Base-by-base conservation (phyloP, 2,113 vertebrate species). In the Silurus asotus region DNA sequence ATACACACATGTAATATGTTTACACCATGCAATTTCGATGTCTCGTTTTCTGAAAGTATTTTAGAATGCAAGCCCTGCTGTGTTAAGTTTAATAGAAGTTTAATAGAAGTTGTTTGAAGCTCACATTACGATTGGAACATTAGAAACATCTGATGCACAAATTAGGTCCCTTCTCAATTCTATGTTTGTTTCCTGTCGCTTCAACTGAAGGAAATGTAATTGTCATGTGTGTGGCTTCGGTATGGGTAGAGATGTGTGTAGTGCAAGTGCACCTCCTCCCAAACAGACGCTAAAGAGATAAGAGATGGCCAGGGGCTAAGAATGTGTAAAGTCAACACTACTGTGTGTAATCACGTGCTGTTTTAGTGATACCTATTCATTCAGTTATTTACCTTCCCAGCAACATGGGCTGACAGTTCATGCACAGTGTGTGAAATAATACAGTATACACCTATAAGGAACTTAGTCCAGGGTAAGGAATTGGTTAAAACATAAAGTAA, bases 321-420 rank as follows among this genome's bases (percentile, higher is more conserved):
- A 82, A 85, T 85, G 59, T 76, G 53, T 49, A 85, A 53, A 67
- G 87, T 74, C 85, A 88, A 88, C 87, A 88, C 49, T 62, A 82
- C 51, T 67, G 28, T 85, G 49, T 88, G 83, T n/a, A 25, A 28
- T 56, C 58, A 25, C 37, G 13, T 78, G 62, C 77, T 84, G 82
- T 84, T 84, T 80, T 74, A 74, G 56, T 61, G 28, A 2, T 76
- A 77, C 11, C 61, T 85, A 65, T 88, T 82, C 79, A 59, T 76
- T 59, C 83, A n/a, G 17, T 49, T 85, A 85, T 88, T 88, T 88
- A 78, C 87, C 19, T 85, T 88, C 84, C 45, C 49, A 67, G 58
- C 83, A 59, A 15, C 48, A 85, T 51, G 28, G 25, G 55, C 7
- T 80, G 48, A 4, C 48, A 14, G 58, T 10, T 58, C 75, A 84